Base-by-base conservation (phyloP, 2,888 invertebrate species). In the Hemicrepidius hirtus region DNA sequence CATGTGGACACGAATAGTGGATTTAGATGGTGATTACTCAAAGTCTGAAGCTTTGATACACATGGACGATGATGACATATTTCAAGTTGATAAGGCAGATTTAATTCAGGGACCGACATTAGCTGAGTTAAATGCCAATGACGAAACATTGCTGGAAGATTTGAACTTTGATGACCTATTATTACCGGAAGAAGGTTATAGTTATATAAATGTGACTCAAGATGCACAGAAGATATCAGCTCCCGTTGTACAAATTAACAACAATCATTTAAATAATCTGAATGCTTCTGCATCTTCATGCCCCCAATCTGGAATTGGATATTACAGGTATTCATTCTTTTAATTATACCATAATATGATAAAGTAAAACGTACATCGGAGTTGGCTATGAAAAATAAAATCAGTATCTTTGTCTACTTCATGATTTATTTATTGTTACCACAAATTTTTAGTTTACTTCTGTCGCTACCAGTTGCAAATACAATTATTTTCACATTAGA, bases 31-130 rank as follows among this genome's bases (percentile, higher is more conserved):
- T 49, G 78, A 78, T 50, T 68, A 70, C 44, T 64, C 85, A 18
- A 90, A 89, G 85, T 85, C 87, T 60, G 93, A 93, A 80, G 88
- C 91, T 10, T 92, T 93, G 80, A 92, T 85, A 41, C 85, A 92
- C 85, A 93, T 95, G 91, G 95, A 96, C 82, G 95, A 96, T 81
- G 96, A 96, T 83, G 96, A 95, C 83, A 95, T 95, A 80, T 95
- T 96, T 84, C 92, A 95, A 89, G 94, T 95, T 66, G 96, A 96
- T 85, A 95, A 95, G 86, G 92, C 94, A 41, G 96, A 96, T 87
- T 88, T 95, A 75, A 94, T 96, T 80, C 92, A 95, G 85, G 86
- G 94, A 3, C 94, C 95, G 0, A 95, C 95, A 75, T 88, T 97
- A 67, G 95, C 95, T 0, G 96, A 96, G 84, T 86, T 97, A 63